These are phyloP conservation scores for Tetranychus piercei DNA, from an alignment of 2,888 invertebrate species.

Conservation along the genomic window DNA sequence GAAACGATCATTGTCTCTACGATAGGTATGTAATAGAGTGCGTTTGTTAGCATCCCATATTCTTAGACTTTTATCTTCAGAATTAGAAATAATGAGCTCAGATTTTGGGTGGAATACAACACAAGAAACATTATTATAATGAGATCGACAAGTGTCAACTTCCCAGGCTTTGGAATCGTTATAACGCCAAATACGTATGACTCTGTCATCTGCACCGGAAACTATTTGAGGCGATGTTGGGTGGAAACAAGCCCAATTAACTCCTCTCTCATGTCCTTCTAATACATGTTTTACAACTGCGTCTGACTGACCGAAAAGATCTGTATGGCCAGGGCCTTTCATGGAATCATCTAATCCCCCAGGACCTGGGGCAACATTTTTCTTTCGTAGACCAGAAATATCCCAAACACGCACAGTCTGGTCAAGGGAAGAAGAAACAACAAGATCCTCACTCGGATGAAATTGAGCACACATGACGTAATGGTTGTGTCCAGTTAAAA, in stretches of 20 bases:
- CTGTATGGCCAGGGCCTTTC: constrained; percentile 55
- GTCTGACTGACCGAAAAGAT: constrained; percentile 74
- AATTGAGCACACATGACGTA: constrained; percentile 99
- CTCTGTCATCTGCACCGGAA: constrained; percentile 95
- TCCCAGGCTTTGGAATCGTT: constrained; percentile 77
- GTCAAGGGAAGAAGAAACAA: constrained; percentile 91
- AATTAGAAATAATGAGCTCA: constrained; percentile 86
- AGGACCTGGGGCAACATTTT: constrained; percentile 91
- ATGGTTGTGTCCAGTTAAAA: constrained; percentile 90
- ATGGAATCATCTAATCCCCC: constrained; percentile 59
- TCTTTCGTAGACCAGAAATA: constrained; percentile 81
- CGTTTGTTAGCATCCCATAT: constrained; percentile 98
- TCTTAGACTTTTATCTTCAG: constrained; percentile 90
- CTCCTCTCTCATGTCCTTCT: constrained; percentile 72
- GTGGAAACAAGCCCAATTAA: constrained; percentile 97
- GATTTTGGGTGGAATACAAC: constrained; percentile 88
- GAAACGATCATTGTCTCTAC: constrained; percentile 86
- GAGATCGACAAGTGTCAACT: constrained; percentile 96
- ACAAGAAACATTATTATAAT: constrained; percentile 97
- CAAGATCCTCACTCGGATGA: constrained; percentile 84
- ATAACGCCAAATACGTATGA: constrained; percentile 95
- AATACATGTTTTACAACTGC: constrained; percentile 41
- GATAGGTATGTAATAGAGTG: constrained; percentile 70
- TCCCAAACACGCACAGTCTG: constrained; percentile 98
- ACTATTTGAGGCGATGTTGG: constrained; percentile 80